Percentiles rank a stretch among this genome's conserved stretches.
phyloP scores from a whole-genome alignment of 2,797 vertebrate species.

The Onychomys torridus region DNA sequence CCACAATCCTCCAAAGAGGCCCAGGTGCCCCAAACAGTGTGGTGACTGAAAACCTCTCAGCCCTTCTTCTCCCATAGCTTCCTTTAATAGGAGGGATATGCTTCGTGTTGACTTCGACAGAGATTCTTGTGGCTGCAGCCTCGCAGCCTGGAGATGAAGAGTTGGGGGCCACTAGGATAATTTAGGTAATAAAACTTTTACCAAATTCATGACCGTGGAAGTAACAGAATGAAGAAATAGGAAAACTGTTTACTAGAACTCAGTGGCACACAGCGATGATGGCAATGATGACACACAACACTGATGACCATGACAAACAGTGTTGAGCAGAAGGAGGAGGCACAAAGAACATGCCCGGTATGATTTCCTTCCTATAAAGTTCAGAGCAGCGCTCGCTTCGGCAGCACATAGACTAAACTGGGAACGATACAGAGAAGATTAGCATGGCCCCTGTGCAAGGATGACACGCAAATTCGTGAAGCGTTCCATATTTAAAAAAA shows the following conservation, averaged over 20 bases:
- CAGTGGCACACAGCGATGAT: neutral
- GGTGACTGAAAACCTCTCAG: neutral
- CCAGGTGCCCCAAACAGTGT: neutral
- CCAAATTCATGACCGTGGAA: conserved; percentile 30
- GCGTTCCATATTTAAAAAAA: too few species aligned
- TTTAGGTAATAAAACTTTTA: conserved; percentile 41
- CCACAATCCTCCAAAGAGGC: neutral
- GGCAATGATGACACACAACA: neutral
- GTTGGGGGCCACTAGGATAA: neutral
- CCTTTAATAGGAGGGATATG: neutral
- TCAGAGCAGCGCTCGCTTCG: too few species aligned
- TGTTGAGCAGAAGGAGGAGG: neutral
- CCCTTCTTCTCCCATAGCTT: neutral
- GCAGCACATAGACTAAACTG: too few species aligned
- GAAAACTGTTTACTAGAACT: conserved; percentile 1
- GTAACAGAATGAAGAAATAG: neutral
- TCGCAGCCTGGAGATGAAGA: neutral
- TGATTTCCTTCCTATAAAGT: conserved; percentile 14
- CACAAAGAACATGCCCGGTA: neutral
- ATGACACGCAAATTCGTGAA: too few species aligned
- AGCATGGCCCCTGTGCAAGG: too few species aligned
- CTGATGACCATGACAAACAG: neutral
- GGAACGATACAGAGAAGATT: too few species aligned
- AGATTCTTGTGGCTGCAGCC: neutral
- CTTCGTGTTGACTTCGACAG: conserved; percentile 17